Evolutionary conservation across 2,113 vertebrate genomes (phyloP), one percentile per base, ranked within the genome.

Genomic region (Pungitius pungitius): DNA sequence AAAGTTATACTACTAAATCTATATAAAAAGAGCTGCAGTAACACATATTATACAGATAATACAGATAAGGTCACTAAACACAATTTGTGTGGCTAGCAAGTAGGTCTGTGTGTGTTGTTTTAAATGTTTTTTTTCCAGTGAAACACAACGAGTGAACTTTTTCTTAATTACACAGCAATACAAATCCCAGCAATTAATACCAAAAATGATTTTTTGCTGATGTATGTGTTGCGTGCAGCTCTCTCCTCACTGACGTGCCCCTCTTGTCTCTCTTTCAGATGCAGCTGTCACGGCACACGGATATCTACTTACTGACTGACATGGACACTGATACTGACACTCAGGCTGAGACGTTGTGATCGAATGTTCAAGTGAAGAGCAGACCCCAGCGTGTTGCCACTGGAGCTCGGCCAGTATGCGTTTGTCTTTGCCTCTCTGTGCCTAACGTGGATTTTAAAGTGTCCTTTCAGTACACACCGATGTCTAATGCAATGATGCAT

Each of bases 271-370:
- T 82, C 58, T 90, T 82, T 52, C 87, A 95, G 95, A 88, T 71
- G 49, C 92, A 43, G n/a, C 80, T 95, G n/a, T 91, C 83, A 0
- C 77, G 85, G 27, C 93, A 74, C 85, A 93, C 94, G 3, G 95
- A 96, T 75, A 91, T 96, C 67, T 96, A 95, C 88, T 88, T 97
- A 22, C 90, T 97, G 66, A 94, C 90, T 55, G 88, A 87, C n/a
- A 86, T 97, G 52, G 95, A 96, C 6, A 20, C 88, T 0, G 78
- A 96, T 6, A 20, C 87, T 0, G 78, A 90, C 1, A 1, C 27
- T 2, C 18, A 40, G 52, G 75, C 24, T 47, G 92, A 92, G 40
- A 1, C 12, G 1, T 15, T 27, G 27, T 17, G 51, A 57, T 27
- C 22, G 26, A 51, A 51, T 3, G 43, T 40, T 51, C 30, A 45